A percentile compares a stretch with the other conserved stretches of the same genome.
phyloP scores from a whole-genome alignment of 2,797 vertebrate species.

The Myotis vivesi region DNA sequence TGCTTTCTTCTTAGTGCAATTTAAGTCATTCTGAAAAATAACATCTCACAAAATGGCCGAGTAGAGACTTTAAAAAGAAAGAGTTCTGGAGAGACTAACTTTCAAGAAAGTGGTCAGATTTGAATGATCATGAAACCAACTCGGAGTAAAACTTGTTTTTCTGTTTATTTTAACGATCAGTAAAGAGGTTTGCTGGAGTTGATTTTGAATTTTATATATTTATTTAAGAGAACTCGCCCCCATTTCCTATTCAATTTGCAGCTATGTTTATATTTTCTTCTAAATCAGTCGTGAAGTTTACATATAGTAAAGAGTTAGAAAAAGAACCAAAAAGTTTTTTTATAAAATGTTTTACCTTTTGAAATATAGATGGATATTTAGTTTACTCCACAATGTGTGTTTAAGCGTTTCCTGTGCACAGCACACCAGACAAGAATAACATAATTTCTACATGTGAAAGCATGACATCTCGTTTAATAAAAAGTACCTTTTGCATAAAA shows the following conservation, averaged over 20 bases:
- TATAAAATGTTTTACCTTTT: background rate
- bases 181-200: background rate
- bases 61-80: background rate
- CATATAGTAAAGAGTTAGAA: background rate
- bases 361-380: background rate
- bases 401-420: background rate
- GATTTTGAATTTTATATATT: background rate
- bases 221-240: background rate
- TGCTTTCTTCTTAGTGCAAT: background rate
- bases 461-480: slow-evolving; percentile 2
- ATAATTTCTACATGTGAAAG: background rate
- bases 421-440: background rate
- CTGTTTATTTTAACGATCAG: background rate
- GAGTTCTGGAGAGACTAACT: background rate
- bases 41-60: background rate
- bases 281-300: background rate
- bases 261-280: background rate
- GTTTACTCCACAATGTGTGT: background rate
- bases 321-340: background rate
- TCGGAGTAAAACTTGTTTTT: background rate
- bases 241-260: background rate
- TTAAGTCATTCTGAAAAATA: slow-evolving; percentile 34
- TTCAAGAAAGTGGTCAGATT: background rate
- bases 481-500: background rate
- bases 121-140: background rate